A percentile compares a stretch with the other conserved stretches of the same genome.
phyloP scores from a whole-genome alignment of 2,113 vertebrate species.

The Neolamprologus sp. region DNA sequence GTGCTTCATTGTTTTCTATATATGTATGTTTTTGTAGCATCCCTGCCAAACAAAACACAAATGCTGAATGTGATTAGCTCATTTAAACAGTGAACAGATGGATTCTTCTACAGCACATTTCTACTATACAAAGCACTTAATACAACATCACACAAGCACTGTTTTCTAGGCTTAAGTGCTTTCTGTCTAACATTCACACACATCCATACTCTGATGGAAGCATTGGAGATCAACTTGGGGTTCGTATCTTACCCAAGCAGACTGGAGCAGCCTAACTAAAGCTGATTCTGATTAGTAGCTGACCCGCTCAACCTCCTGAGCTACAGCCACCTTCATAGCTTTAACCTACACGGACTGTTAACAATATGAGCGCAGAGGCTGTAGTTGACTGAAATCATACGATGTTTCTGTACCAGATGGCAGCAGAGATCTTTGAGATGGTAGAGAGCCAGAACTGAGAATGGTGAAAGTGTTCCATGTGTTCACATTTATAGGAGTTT shows the following conservation, averaged over 20 bases:
- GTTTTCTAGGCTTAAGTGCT: neutral
- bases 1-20: neutral
- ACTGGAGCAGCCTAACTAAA: rapidly evolving
- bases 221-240: neutral
- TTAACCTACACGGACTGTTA: neutral
- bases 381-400: neutral
- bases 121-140: neutral
- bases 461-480: neutral
- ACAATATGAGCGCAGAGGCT: neutral
- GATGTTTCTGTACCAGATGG: neutral
- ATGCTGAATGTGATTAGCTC: neutral
- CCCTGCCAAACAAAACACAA: neutral
- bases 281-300: neutral
- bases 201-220: neutral
- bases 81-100: rapidly evolving
- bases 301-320: neutral
- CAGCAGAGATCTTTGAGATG: neutral
- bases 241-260: neutral
- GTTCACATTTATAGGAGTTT: neutral
- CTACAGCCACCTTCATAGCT: neutral
- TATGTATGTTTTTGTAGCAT: neutral
- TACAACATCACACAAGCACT: neutral
- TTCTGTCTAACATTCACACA: neutral
- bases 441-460: neutral
- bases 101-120: neutral